These are phyloP conservation scores for Sander lucioperca DNA, from an alignment of 2,113 vertebrate genomes.

Conservation along the genomic window DNA sequence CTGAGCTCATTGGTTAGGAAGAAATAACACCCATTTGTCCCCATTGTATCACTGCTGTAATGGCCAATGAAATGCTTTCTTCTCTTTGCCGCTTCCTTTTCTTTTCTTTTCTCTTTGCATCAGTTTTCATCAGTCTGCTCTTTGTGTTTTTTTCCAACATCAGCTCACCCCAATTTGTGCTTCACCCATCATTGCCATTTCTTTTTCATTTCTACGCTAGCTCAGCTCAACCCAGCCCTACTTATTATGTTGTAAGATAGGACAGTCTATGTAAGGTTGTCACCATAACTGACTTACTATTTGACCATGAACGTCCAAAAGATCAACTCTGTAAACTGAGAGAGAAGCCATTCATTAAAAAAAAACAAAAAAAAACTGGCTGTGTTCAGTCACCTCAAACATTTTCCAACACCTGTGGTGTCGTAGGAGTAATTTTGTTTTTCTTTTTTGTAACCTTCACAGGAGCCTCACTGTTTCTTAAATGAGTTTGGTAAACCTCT, in stretches of 20 bases:
- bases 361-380: not conserved
- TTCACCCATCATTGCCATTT: not conserved
- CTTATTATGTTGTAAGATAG: not conserved
- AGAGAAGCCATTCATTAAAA: too few relatives aligned
- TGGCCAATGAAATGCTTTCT: slow-evolving; percentile 37
- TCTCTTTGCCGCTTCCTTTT: not conserved
- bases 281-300: not conserved
- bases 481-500: not conserved
- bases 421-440: not conserved
- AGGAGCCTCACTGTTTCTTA: not conserved
- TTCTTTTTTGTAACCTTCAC: not conserved
- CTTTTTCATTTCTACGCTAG: not conserved
- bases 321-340: not conserved
- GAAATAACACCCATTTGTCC: slow-evolving; percentile 2
- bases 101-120: not conserved
- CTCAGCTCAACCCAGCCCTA: not conserved
- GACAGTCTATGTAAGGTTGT: not conserved
- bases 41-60: slow-evolving; percentile 24
- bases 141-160: not conserved
- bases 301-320: not conserved
- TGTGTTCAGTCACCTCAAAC: too few relatives aligned
- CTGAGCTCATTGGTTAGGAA: slow-evolving; percentile 24
- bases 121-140: not conserved
- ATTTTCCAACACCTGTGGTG: not conserved
- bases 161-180: not conserved